These are phyloP conservation scores for Cryptotermes secundus DNA, from an alignment of 1,140 invertebrate species.

Conservation along the genomic window DNA sequence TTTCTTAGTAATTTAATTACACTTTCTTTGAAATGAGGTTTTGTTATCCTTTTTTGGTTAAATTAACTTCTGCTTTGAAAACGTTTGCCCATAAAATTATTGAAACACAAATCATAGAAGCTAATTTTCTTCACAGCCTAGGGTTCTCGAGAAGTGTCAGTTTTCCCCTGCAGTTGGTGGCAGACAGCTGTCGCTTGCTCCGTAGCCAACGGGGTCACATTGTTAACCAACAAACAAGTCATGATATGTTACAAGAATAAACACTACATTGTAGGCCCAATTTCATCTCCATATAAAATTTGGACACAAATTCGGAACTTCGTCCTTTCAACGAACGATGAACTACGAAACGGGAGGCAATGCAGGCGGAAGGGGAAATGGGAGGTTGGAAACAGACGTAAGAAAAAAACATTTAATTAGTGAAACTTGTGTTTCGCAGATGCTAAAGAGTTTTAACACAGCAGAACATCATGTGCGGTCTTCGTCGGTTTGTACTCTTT, in stretches of 20 bases:
- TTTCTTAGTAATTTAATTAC: too few species aligned
- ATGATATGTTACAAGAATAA: constrained; percentile 27
- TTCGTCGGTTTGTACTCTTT: neutral
- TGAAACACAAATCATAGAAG: too few species aligned
- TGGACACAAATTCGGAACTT: neutral
- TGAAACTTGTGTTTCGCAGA: constrained; percentile 1
- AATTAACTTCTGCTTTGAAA: too few species aligned
- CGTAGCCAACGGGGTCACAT: neutral
- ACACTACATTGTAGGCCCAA: neutral
- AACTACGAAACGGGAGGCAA: neutral
- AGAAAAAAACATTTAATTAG: neutral
- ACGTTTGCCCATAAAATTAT: too few species aligned
- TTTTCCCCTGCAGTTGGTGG: too few species aligned
- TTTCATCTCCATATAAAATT: neutral
- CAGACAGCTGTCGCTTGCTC: neutral
- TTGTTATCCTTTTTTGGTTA: too few species aligned
- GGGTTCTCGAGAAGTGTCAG: too few species aligned
- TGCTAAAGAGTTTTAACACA: neutral
- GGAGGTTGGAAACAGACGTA: neutral
- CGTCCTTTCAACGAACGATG: neutral
- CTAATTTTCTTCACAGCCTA: too few species aligned
- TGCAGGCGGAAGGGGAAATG: too few species aligned
- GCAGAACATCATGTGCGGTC: neutral
- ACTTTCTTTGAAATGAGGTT: too few species aligned
- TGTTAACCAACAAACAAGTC: neutral